Base-by-base conservation (phyloP, 1,140 invertebrate species). In the Macrosteles quadrilineatus region DNA sequence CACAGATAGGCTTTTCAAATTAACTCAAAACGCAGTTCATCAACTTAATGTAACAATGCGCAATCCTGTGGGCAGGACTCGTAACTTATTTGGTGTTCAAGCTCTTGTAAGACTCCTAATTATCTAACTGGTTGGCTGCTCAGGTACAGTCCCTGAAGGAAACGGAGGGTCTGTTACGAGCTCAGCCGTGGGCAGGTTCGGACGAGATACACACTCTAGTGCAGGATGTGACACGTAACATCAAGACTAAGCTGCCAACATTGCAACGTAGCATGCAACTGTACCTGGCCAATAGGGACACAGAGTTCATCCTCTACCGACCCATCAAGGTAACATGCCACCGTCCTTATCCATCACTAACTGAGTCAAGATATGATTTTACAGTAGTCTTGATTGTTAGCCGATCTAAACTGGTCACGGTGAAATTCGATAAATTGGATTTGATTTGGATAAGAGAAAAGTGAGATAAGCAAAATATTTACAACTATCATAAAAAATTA, bases 271-370 rank as follows among this genome's bases (percentile, higher is more conserved):
- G 91, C 4, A 96, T 98, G 94, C 90, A 95, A 74, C 83, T 98
- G 0, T 98, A 98, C 81, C 82, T 98, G 19, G 93, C 96, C n/a
- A 98, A 98, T 83, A 88, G 90, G 73, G 96, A 98, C 81, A 98
- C 97, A 0, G 96, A 98, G 79, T 95, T 94, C 75, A 98, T 98
- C 78, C 84, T 98, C 0, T 97, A 98, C 76, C 86, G 95, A 68
- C 96, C 96, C 4, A 92, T 98, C 32, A 91, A 93, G 78, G 91
- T 93, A 80, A 81, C 9, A n/a, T n/a, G n/a, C n/a, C n/a, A n/a
- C n/a, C n/a, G n/a, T n/a, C n/a, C n/a, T n/a, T n/a, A n/a, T n/a
- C n/a, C n/a, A n/a, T n/a, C n/a, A n/a, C n/a, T n/a, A n/a, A n/a
- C n/a, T n/a, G n/a, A 81, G 81, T 55, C 9, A 21, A 62, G 9